Percentiles rank a stretch among this genome's conserved stretches.
phyloP scores from a whole-genome alignment of 2,113 vertebrate genomes.

The Mormoops blainvillei region DNA sequence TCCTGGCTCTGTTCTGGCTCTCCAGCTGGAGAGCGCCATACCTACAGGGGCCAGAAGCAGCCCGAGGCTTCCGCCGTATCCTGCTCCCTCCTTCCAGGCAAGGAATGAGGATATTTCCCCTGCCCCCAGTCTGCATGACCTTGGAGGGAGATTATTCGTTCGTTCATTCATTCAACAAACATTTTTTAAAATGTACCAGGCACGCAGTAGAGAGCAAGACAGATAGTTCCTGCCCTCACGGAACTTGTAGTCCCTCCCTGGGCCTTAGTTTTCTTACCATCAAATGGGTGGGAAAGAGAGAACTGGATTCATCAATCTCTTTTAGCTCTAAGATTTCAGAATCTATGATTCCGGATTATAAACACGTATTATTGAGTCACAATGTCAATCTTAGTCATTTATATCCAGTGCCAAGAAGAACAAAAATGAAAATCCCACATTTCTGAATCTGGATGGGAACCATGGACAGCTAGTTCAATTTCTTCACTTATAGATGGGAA shows the following conservation, averaged over 20 bases:
- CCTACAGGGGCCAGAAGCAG: slow-evolving; percentile 12
- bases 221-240: neutral
- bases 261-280: neutral
- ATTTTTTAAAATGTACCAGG: neutral
- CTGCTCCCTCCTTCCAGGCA: neutral
- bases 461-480: neutral
- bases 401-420: neutral
- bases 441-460: slow-evolving; percentile 20
- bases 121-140: neutral
- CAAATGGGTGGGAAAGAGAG: neutral
- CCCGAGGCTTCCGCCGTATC: neutral
- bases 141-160: neutral
- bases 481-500: slow-evolving; percentile 8
- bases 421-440: neutral
- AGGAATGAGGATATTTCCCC: neutral
- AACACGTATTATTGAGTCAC: slow-evolving; percentile 17
- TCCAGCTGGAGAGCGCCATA: neutral
- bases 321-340: neutral
- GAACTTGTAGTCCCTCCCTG: neutral
- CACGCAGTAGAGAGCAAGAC: neutral
- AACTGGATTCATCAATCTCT: neutral
- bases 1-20: slow-evolving; percentile 9
- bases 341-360: neutral
- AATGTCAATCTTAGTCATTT: slow-evolving; percentile 17
- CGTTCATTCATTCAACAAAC: neutral